Evolutionary conservation across 2,797 vertebrate genomes (phyloP).

Genomic region (Simalia tracyae): DNA sequence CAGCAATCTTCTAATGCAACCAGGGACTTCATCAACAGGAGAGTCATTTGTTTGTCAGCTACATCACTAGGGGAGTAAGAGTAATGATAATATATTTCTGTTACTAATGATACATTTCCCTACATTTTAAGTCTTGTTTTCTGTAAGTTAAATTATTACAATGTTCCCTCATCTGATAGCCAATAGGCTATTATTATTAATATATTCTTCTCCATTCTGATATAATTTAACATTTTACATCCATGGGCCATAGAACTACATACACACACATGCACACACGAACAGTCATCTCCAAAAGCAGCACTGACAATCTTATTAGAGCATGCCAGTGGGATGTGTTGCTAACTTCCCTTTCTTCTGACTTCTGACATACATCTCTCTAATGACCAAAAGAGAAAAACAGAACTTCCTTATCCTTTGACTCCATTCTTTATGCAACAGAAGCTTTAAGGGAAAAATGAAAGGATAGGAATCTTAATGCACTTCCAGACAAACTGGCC

Average conservation of each 20-base stretch:
- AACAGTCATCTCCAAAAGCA: background rate
- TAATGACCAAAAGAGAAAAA: background rate
- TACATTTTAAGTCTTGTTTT: background rate
- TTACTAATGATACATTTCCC: background rate
- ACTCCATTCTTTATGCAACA: background rate
- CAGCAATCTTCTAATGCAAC: constrained; percentile 83
- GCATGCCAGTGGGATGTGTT: background rate
- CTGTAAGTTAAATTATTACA: background rate
- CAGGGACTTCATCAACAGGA: constrained; percentile 81
- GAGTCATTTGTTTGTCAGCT: constrained; percentile 78
- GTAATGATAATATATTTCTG: background rate
- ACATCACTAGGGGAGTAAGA: constrained; percentile 75
- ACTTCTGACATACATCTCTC: background rate
- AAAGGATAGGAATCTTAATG: background rate
- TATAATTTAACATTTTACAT: background rate
- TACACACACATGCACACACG: background rate
- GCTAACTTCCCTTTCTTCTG: background rate
- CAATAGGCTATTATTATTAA: background rate
- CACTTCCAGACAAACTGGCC: background rate
- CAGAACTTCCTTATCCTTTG: background rate
- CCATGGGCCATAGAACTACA: background rate
- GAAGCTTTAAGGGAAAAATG: background rate
- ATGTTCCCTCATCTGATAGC: background rate
- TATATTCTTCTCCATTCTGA: background rate
- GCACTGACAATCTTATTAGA: background rate